A percentile compares a stretch with the other conserved stretches of the same genome.
phyloP scores from a whole-genome alignment of 2,888 invertebrate genomes.

The Helobdella robusta region DNA sequence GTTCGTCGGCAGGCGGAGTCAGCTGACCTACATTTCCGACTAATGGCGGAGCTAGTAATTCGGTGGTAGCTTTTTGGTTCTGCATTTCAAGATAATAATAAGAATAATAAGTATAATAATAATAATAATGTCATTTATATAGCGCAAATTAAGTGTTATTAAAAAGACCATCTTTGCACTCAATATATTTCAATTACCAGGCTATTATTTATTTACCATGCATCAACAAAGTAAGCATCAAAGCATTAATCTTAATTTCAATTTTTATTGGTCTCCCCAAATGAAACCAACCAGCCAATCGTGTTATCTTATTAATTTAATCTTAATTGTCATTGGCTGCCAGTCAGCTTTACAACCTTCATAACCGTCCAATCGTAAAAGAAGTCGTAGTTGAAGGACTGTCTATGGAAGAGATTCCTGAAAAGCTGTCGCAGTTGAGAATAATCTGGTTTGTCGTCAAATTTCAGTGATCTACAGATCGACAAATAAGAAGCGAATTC shows the following conservation, averaged over 20 bases:
- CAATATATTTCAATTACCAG: too few relatives aligned
- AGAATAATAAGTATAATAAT: background rate
- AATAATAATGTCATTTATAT: background rate
- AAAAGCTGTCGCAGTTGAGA: conserved; percentile 88
- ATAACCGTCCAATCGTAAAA: conserved; percentile 99
- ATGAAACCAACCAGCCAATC: too few relatives aligned
- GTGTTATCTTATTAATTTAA: too few relatives aligned
- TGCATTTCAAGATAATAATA: background rate
- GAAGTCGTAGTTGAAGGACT: conserved; percentile 96
- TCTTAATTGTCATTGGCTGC: too few relatives aligned
- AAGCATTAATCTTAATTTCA: too few relatives aligned
- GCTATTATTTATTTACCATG: too few relatives aligned
- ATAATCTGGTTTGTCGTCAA: conserved; percentile 96
- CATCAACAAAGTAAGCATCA: too few relatives aligned
- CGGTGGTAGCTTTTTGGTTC: background rate
- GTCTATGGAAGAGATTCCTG: conserved; percentile 85
- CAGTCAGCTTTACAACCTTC: conserved; percentile 67
- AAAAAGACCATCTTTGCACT: too few relatives aligned
- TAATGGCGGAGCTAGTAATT: background rate
- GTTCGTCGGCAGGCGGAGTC: conserved; percentile 13
- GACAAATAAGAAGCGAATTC: conserved; percentile 93
- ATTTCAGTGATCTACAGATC: conserved; percentile 88
- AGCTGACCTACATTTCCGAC: conserved; percentile 9
- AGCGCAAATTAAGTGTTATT: too few relatives aligned
- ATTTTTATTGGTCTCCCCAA: too few relatives aligned